Evolutionary conservation across 2,797 vertebrate species (phyloP), one percentile per base, ranked within the genome.

Genomic region (Gorsachius magnificus): DNA sequence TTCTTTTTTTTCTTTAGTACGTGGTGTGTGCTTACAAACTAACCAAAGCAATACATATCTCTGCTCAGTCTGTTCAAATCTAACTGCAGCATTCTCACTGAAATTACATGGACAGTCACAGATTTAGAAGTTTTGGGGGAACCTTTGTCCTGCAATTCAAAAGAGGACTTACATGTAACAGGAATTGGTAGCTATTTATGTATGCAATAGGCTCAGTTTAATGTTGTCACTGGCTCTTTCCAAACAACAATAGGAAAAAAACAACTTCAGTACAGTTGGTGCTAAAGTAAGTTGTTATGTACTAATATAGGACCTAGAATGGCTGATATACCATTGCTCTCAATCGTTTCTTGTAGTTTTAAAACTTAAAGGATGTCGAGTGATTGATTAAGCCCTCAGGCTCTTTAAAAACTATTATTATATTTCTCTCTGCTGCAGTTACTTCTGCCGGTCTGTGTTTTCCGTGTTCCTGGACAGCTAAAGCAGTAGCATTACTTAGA

Each of bases 211-310:
- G 1, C 17, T 83, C 16, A 72, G 35, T 18, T 57, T 61, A 77
- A 21, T 25, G 9, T 66, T 83, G 57, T 43, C 17, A 36, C 6
- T 53, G 31, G 1, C 31, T 83, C 5, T 77, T 93, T 87, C 20
- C 17, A 82, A 76, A 33, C 41, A 63, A 36, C 5, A 45, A 13
- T 20, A 78, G 8, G 15, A 82, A 76, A 51, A 57, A 60, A 26
- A 0, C 13, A 51, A 38, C 22, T 76, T 70, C 19, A 16, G 15
- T 45, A 31, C 11, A 26, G 5, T 35, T 1, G 0, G 11, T 68
- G 21, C 8, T 83, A 26, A 85, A 72, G 38, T 33, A 20, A 20
- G 3, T 64, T 64, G 21, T 69, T 91, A 38, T 1, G 2, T 53
- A 65, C 6, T 72, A 56, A 26, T 1, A 0, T 14, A n/a, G 35